Evolutionary conservation across 2,888 invertebrate species (phyloP), one percentile per base, ranked within the genome.

Genomic region (Melanophora roralis): DNA sequence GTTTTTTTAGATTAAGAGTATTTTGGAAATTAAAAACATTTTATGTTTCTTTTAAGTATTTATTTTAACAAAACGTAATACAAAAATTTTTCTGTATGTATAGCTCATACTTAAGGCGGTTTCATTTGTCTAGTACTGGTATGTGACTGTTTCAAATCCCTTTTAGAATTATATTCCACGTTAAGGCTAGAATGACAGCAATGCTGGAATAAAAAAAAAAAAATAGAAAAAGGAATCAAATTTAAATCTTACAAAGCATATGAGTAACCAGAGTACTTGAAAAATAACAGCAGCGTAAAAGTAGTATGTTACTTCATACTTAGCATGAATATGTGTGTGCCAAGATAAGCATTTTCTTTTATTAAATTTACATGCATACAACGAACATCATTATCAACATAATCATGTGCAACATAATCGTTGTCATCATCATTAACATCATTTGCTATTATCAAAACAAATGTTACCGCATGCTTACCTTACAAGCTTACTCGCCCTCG

Each of bases 311-410:
- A n/a, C n/a, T n/a, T n/a, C n/a, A n/a, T n/a, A n/a, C n/a, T n/a
- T n/a, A n/a, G 23, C 12, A 43, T 49, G 36, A 32, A 53, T 34
- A 43, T 73, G 47, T 57, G 78, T 40, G 55, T 45, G 59, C 34
- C 75, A 65, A 45, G 19, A 60, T 27, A 34, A 75, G 53, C 60
- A 65, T 72, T 77, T 75, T 67, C 79, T 53, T 74, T 82, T 82
- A 83, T 82, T 81, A 80, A 76, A 82, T 82, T 82, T 83, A 78
- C 81, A 76, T 80, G 76, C 72, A 59, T 76, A 68, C 74, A 60
- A 40, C 68, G 19, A 60, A 40, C 68, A 19, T 45, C 64, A 57
- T 51, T 65, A 62, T 36, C 55, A 57, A 16, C 67, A 69, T 47
- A 51, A 71, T 71, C 60, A 71, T 21, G 40, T 60, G 38, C n/a